Evolutionary conservation across 2,888 invertebrate species (phyloP), one percentile per base, ranked within the genome.

Genomic region (Synanthedon vespiformis): DNA sequence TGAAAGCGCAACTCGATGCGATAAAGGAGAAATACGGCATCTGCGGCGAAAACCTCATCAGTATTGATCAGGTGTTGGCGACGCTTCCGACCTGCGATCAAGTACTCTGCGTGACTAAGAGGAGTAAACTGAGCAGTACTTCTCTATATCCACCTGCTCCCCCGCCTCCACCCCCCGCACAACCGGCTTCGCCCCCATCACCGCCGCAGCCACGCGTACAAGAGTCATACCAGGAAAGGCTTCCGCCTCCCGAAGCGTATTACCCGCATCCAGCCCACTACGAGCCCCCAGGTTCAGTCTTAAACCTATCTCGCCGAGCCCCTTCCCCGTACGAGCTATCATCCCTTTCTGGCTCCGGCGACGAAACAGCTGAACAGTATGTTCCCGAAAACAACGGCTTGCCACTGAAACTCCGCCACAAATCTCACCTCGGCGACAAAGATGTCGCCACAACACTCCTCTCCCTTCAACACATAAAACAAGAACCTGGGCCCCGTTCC

Each of bases 11-110:
- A 70, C 89, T 99, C 54, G 94, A 94, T 64, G 96, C 96, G 16
- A 95, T 98, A 60, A 94, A 96, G 68, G 96, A 97, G 69, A 96
- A 96, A 77, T 97, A 94, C 71, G 96, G 96, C 53, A 95, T 97
- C 65, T 93, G 93, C 68, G 95, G 95, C 3, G 96, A 96, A 70
- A 91, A 91, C 50, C 90, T 96, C 55, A 94, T 96, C 61, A 95
- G 95, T 75, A 92, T 95, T 55, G 96, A 96, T 70, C 95, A 95
- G 79, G 95, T 96, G 13, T 87, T 96, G 68, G 95, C 96, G 0
- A 94, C 94, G 2, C 73, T 96, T 63, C 96, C 96, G 3, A 91
- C 94, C 40, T 93, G 92, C 66, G 95, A 96, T 64, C 95, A 96
- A 74, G 93, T 95, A 0, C 88, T 96, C 54, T 94, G 93, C 77